A percentile compares a stretch with the other conserved stretches of the same genome.
phyloP scores from a whole-genome alignment of 2,113 vertebrate genomes.

The Halichoeres trimaculatus region DNA sequence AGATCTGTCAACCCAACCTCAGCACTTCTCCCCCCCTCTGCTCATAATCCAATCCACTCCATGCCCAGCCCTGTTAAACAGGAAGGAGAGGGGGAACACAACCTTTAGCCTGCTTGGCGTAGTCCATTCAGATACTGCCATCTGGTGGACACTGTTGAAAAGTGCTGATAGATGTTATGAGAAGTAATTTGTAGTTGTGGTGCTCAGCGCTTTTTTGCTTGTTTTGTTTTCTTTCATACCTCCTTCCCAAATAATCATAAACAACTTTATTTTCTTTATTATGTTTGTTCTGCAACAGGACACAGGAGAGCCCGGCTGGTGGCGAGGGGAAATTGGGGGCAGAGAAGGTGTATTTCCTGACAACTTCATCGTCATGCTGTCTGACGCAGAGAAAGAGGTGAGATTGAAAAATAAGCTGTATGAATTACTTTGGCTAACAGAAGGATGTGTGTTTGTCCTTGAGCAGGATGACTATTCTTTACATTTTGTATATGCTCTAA shows the following conservation, averaged over 20 bases:
- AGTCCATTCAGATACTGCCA: conserved; percentile 23
- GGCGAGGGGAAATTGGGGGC: conserved; percentile 91
- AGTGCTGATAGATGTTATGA: not conserved
- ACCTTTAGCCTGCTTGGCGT: no score
- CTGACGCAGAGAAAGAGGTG: conserved; percentile 93
- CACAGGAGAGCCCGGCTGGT: conserved; percentile 93
- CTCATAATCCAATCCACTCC: no score
- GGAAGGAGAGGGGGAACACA: not conserved
- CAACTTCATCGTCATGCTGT: conserved; percentile 88
- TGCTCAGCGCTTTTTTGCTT: not conserved
- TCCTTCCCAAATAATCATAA: no score
- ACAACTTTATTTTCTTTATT: not conserved
- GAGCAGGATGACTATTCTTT: no score
- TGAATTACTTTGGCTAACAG: no score
- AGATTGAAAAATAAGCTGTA: conserved; percentile 43
- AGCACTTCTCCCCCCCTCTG: no score
- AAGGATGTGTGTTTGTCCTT: no score
- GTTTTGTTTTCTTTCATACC: no score
- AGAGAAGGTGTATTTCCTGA: conserved; percentile 95
- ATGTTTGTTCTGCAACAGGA: conserved; percentile 82
- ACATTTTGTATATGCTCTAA: no score
- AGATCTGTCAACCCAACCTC: no score
- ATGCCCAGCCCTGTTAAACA: no score
- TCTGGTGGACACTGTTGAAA: conserved; percentile 40
- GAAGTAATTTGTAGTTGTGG: not conserved